Evolutionary conservation across 1,140 invertebrate genomes (phyloP).

Genomic region (Ceratosolen solmsi): DNA sequence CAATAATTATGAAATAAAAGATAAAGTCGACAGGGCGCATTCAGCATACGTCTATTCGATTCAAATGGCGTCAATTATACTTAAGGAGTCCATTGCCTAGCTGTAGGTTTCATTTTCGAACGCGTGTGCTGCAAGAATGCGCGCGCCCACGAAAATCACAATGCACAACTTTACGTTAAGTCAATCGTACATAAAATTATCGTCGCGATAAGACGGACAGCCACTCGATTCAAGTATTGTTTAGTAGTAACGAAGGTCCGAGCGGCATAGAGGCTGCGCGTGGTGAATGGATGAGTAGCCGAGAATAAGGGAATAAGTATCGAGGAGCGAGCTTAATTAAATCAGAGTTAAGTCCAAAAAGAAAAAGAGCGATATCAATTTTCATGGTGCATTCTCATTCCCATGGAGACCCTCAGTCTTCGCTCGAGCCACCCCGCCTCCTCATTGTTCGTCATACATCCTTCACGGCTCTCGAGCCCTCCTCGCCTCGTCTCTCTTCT

Average conservation of each 20-base stretch:
- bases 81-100: no score
- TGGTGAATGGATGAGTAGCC: background rate
- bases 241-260: background rate
- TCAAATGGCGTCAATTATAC: no score
- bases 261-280: background rate
- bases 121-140: no score
- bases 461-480: background rate
- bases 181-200: background rate
- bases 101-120: no score
- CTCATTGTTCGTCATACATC: slow-evolving; percentile 15
- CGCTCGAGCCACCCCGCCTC: slow-evolving; percentile 15
- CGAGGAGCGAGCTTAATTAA: background rate
- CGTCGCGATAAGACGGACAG: background rate
- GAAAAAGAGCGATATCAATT: background rate
- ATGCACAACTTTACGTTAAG: no score
- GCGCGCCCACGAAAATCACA: no score
- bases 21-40: no score
- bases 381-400: background rate
- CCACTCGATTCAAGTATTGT: background rate
- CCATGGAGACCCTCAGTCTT: background rate
- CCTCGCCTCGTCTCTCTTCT: background rate
- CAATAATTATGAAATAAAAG: no score
- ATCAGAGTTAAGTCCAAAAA: background rate
- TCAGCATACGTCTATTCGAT: no score
- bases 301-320: background rate